phyloP scores from a whole-genome alignment of 2,113 vertebrate genomes.

The Hydrolagus affinis region DNA sequence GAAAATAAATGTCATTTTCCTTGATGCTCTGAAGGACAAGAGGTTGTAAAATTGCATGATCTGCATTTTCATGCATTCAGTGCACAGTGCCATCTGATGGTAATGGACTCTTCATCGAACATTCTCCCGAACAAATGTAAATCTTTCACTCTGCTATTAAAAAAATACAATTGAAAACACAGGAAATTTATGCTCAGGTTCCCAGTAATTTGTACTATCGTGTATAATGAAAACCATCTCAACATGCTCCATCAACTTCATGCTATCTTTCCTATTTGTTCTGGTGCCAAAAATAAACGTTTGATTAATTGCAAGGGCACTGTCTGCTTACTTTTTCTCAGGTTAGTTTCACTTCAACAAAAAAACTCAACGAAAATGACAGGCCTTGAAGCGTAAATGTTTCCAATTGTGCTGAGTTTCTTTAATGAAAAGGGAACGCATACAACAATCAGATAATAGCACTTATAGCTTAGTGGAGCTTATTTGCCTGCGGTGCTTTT shows the following conservation, averaged over 20 bases:
- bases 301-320: not conserved
- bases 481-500: not conserved
- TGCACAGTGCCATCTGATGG: slow-evolving; percentile 18
- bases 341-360: not conserved
- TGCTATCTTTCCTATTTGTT: not conserved
- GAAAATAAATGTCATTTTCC: slow-evolving; percentile 16
- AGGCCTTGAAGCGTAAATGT: not conserved
- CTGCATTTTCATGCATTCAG: not conserved
- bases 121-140: not conserved
- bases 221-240: not conserved
- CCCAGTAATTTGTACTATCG: too few species aligned
- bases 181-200: too few species aligned
- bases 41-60: not conserved
- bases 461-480: not conserved
- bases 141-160: not conserved
- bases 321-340: not conserved
- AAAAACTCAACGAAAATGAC: not conserved
- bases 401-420: not conserved
- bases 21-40: not conserved
- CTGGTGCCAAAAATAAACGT: not conserved
- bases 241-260: not conserved
- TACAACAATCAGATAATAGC: not conserved
- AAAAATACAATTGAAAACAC: not conserved
- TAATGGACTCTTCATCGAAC: slow-evolving; percentile 4
- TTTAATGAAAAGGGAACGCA: not conserved